Percentiles rank a stretch among this genome's conserved stretches.
Evolutionary conservation across 2,113 vertebrate species (phyloP).

Genomic region (Callorhinus ursinus): DNA sequence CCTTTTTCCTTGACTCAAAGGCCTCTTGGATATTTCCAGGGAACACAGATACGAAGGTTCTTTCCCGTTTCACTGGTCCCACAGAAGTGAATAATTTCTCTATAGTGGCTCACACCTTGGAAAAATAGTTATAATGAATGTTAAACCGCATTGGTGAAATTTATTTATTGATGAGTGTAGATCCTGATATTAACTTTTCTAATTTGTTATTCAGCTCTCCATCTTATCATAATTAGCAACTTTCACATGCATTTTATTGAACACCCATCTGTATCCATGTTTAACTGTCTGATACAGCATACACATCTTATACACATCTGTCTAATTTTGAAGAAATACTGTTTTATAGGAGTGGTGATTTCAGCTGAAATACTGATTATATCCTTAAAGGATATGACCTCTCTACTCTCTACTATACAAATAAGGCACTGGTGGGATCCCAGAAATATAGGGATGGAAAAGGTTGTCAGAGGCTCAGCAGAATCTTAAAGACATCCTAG

Average conservation of each 20-base stretch:
- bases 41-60: not conserved
- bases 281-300: not conserved
- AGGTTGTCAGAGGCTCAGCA: not conserved
- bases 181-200: not conserved
- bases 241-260: not conserved
- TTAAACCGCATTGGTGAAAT: not conserved
- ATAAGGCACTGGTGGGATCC: not conserved
- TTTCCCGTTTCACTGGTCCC: not conserved
- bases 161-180: not conserved
- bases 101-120: not conserved
- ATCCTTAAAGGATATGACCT: not conserved
- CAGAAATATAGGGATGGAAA: not conserved
- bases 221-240: not conserved
- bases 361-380: not conserved
- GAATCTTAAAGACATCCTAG: not conserved
- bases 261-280: not conserved
- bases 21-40: not conserved
- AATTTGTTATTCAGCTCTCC: not conserved
- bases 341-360: not conserved
- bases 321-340: not conserved
- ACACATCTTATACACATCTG: not conserved
- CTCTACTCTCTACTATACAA: not conserved
- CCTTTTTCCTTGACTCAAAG: not conserved
- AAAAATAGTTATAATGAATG: not conserved
- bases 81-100: not conserved